Conservation (phyloP, 1,140 invertebrate species). For the Pogonus chalceus region DNA sequence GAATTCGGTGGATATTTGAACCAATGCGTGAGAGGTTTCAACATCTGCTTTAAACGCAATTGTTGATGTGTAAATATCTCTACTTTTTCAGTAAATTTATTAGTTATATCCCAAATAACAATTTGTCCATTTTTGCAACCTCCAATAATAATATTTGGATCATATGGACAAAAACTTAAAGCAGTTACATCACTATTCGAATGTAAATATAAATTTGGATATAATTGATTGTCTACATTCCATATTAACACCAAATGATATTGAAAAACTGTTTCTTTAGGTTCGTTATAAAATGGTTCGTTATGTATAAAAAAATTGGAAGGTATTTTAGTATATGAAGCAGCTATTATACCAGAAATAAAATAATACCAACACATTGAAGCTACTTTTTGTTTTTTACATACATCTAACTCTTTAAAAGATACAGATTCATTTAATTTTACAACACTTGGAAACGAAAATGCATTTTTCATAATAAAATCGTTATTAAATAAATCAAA, state of each 20-base stretch:
- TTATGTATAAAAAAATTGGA: slow-evolving; percentile 11
- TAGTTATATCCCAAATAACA: slow-evolving; percentile 60
- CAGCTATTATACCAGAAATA: slow-evolving; percentile 51
- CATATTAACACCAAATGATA: slow-evolving; percentile 60
- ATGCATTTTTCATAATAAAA: slow-evolving; percentile 37
- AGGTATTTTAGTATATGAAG: slow-evolving; percentile 40
- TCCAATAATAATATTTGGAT: slow-evolving; percentile 56
- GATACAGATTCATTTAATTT: slow-evolving; percentile 37
- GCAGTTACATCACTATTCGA: slow-evolving; percentile 50
- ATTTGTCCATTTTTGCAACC: slow-evolving; percentile 64
- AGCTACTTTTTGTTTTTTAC: slow-evolving; percentile 52
- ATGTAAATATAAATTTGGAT: slow-evolving; percentile 59
- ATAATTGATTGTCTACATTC: slow-evolving; percentile 58
- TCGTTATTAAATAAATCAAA: slow-evolving; percentile 58
- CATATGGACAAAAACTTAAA: slow-evolving; percentile 54
- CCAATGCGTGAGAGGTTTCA: slow-evolving; percentile 55
- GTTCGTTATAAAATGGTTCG: slow-evolving; percentile 32
- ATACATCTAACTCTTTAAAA: slow-evolving; percentile 49
- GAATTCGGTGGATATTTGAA: slow-evolving; percentile 48
- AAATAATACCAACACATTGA: slow-evolving; percentile 56
- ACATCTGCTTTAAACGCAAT: slow-evolving; percentile 47
- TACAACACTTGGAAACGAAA: slow-evolving; percentile 30
- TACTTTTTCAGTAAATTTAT: slow-evolving; percentile 52
- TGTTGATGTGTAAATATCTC: slow-evolving; percentile 50
- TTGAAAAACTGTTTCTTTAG: slow-evolving; percentile 41